These are phyloP conservation scores for Plebejus anna DNA, from an alignment of 2,888 invertebrate genomes.

Conservation along the genomic window DNA sequence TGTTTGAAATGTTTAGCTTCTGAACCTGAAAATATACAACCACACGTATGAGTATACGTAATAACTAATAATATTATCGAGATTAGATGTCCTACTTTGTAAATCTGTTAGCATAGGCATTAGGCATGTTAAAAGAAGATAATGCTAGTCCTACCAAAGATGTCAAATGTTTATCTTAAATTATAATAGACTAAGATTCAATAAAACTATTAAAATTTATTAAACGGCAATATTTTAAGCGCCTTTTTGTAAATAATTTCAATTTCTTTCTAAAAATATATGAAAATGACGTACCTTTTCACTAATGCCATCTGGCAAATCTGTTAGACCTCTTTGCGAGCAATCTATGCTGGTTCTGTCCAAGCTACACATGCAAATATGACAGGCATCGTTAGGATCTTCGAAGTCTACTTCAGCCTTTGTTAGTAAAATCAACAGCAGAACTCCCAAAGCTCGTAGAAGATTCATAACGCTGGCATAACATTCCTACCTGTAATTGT, in stretches of 20 bases:
- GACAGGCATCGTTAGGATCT: slow-evolving; percentile 57
- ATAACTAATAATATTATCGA: neutral
- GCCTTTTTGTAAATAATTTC: too few species aligned
- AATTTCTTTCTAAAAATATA: too few species aligned
- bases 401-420: slow-evolving; percentile 54
- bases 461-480: slow-evolving; percentile 59
- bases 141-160: too few species aligned
- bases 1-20: slow-evolving; percentile 83
- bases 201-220: too few species aligned
- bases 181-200: too few species aligned
- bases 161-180: too few species aligned
- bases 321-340: slow-evolving; percentile 64
- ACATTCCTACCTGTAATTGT: slow-evolving; percentile 67
- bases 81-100: neutral
- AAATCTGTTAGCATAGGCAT: neutral
- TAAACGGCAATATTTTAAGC: too few species aligned
- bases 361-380: slow-evolving; percentile 56
- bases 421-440: slow-evolving; percentile 47
- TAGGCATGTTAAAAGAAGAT: neutral
- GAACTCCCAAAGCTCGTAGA: slow-evolving; percentile 46
- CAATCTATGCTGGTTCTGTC: slow-evolving; percentile 61
- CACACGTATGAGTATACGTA: neutral
- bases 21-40: slow-evolving; percentile 72
- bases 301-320: slow-evolving; percentile 61
- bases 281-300: slow-evolving; percentile 46